Base-by-base conservation (phyloP, 2,113 vertebrate genomes). In the Emberiza fucata region DNA sequence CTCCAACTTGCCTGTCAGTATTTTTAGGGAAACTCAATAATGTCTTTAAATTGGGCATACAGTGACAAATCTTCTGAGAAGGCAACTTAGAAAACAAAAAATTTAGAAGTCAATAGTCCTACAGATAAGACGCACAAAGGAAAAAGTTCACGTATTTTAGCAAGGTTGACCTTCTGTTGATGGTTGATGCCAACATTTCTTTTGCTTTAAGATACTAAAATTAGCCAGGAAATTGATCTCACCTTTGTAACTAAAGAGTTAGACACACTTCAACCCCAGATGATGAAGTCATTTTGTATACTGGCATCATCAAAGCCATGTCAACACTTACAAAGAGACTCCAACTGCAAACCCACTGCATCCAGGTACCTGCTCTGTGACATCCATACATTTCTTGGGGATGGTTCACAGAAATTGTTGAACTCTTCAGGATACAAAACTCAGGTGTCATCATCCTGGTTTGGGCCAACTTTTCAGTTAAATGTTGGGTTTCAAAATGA, bases 21-120 rank as follows among this genome's bases (percentile, higher is more conserved):
- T 29, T 95, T 96, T 95, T 47, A 76, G 25, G 56, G 70, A 92
- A 95, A 91, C 23, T 84, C 61, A 79, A 61, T 92, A 68, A 90
- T 79, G 57, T 60, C 31, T 85, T 93, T 64, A 79, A 95, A 91
- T 56, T 81, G 9, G 69, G 31, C 28, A 68, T 17, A 64, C 14
- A 57, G 22, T 15, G 51, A 47, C 24, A 81, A 47, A 60, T 95
- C 80, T 93, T 93, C 70, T 68, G 68, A 78, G 65, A 68, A 78
- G 18, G 28, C 47, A 88, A 63, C 39, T 37, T 77, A 42, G 39
- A 5, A 82, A 54, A 81, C 16, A 56, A 77, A 66, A 63, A 18
- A 29, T 2, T 8, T 35, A 63, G 11, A 73, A 69, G 70, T 87
- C 31, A 0, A 89, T 91, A 81, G 40, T 71, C 31, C 76, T 50